phyloP scores from a whole-genome alignment of 1,140 invertebrate species.

The Drosophila virilis region DNA sequence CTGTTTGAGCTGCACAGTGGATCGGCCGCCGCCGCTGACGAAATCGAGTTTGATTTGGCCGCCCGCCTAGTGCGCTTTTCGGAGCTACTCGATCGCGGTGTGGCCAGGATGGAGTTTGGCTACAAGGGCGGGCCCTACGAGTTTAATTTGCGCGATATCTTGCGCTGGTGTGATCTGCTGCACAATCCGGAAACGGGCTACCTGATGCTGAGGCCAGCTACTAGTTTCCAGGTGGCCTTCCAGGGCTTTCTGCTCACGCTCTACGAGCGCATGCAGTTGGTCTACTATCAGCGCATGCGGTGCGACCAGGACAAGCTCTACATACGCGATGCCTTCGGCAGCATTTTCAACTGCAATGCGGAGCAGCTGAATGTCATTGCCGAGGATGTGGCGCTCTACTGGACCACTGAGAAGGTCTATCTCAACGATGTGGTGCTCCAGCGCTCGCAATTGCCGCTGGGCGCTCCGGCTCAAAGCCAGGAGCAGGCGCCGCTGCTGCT shows the following conservation, averaged over 20 bases:
- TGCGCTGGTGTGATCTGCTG: constrained; percentile 93
- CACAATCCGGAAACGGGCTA: constrained; percentile 71
- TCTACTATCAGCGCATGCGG: constrained; percentile 83
- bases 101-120: constrained; percentile 88
- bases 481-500: constrained; percentile 66
- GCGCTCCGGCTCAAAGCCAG: constrained; percentile 30
- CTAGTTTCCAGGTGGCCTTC: constrained; percentile 42
- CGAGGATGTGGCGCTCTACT: constrained; percentile 78
- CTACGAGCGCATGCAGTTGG: constrained; percentile 82
- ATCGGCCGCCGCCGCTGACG: neutral
- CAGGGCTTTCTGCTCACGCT: constrained; percentile 68
- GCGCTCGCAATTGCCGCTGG: constrained; percentile 39
- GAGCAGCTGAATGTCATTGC: constrained; percentile 66
- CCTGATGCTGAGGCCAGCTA: constrained; percentile 14
- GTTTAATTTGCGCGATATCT: constrained; percentile 97
- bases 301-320: constrained; percentile 75
- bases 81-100: constrained; percentile 88
- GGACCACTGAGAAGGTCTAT: constrained; percentile 76
- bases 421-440: constrained; percentile 75
- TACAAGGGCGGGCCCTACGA: constrained; percentile 95
- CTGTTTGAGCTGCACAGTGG: constrained; percentile 59
- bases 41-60: constrained; percentile 85
- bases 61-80: constrained; percentile 93
- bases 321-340: constrained; percentile 69
- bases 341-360: constrained; percentile 71